Base-by-base conservation (phyloP, 2,797 vertebrate species). In the Rhinogobio ventralis region DNA sequence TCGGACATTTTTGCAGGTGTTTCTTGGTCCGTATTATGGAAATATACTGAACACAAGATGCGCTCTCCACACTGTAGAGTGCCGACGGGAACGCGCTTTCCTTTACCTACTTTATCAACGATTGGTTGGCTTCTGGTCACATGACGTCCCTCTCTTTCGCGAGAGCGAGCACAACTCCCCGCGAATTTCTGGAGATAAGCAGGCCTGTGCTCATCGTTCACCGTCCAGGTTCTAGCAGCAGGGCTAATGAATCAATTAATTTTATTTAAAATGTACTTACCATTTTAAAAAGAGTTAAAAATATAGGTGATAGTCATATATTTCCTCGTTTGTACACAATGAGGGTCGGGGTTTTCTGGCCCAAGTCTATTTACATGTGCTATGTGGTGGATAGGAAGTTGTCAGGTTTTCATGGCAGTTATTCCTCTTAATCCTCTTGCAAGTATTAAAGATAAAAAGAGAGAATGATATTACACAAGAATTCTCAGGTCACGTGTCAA, bases 41-140 rank as follows among this genome's bases (percentile, higher is more conserved):
- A 86, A n/a, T 87, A 49, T 4, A 90, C 62, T 82, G 91, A 88
- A 88, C 76, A 71, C 78, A 87, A 86, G 82, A 88, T 87, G 85
- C 84, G 81, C 89, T 87, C 84, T 85, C 67, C 74, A 85, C 86
- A 82, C 87, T 39, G 84, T 91, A 86, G 91, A 90, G 93, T 92
- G 86, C 88, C 87, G 87, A 91, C 95, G 95, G 92, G 95, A 67
- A 92, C 96, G 96, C 96, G 97, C 96, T 90, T 90, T 91, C 93
- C 94, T 91, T 92, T 91, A 91, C 89, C 93, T 89, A 88, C 84
- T 78, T 71, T 69, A 62, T 42, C 86, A 53, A 69, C 67, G 78
- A 94, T 96, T 97, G 96, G 96, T 4, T 62, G 74, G 2, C 36
- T 3, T 10, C 0, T 9, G 19, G 81, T 90, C 96, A 96, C 94